phyloP scores from a whole-genome alignment of 2,888 invertebrate genomes.

The Antheraea yamamai region DNA sequence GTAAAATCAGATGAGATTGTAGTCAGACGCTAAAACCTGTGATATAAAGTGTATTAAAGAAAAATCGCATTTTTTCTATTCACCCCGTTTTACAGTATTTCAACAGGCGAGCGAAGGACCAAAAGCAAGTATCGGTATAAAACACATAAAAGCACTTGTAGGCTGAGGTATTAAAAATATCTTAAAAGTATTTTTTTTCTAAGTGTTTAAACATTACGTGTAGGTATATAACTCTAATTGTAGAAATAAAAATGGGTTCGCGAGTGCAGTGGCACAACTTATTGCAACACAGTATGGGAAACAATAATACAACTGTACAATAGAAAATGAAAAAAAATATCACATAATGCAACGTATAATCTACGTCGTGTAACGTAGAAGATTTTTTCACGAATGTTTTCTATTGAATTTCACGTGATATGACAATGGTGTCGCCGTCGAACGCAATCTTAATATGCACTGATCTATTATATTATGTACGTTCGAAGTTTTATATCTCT shows the following conservation, averaged over 20 bases:
- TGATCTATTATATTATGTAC: slow-evolving; percentile 2
- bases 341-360: background rate
- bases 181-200: no score
- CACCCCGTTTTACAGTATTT: no score
- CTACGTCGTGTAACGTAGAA: background rate
- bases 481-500: background rate
- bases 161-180: no score
- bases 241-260: background rate
- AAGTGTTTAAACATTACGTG: background rate
- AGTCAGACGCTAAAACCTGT: no score
- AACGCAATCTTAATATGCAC: background rate
- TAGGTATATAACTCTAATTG: background rate
- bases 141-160: no score
- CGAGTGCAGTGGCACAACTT: slow-evolving; percentile 3
- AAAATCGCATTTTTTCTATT: no score
- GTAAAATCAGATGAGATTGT: no score
- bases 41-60: no score
- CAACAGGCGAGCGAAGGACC: no score
- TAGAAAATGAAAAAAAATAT: background rate
- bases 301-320: background rate
- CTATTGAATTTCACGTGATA: slow-evolving; percentile 4
- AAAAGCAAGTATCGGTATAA: no score
- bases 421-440: background rate
- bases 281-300: background rate
- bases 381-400: background rate